These are phyloP conservation scores for Dascyllus trimaculatus DNA, from an alignment of 2,113 vertebrate genomes.

Conservation along the genomic window DNA sequence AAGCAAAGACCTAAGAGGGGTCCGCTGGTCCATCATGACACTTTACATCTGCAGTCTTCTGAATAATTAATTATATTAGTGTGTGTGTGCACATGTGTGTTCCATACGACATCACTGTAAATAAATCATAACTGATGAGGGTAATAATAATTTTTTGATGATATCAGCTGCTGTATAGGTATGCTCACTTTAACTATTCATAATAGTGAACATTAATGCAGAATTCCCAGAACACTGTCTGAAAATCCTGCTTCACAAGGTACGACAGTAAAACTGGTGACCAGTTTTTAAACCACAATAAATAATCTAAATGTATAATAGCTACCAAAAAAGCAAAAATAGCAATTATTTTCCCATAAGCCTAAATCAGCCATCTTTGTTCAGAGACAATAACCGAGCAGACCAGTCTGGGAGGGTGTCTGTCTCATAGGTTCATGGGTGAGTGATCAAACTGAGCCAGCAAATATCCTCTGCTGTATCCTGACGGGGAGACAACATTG, in stretches of 20 bases:
- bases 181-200: too few relatives aligned
- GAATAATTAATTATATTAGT: conserved; percentile 28
- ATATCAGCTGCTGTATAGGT: conserved; percentile 42
- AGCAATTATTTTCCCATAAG: not conserved
- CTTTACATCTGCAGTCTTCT: conserved; percentile 46
- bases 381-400: conserved; percentile 22
- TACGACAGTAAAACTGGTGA: too few relatives aligned
- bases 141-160: conserved; percentile 34
- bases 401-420: not conserved
- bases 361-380: conserved; percentile 30
- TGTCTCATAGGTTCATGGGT: conserved; percentile 14
- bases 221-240: not conserved
- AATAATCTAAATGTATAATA: conserved; percentile 10
- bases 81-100: not conserved
- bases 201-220: conserved; percentile 21
- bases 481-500: conserved; percentile 61
- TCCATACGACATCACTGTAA: conserved; percentile 5
- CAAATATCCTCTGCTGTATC: conserved; percentile 63
- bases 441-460: conserved; percentile 49
- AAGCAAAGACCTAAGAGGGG: not conserved
- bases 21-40: conserved; percentile 7
- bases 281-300: conserved; percentile 6
- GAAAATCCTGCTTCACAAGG: too few relatives aligned
- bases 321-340: not conserved
- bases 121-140: conserved; percentile 44